Evolutionary conservation across 1,140 invertebrate species (phyloP).

Genomic region (Harpegnathos saltator): DNA sequence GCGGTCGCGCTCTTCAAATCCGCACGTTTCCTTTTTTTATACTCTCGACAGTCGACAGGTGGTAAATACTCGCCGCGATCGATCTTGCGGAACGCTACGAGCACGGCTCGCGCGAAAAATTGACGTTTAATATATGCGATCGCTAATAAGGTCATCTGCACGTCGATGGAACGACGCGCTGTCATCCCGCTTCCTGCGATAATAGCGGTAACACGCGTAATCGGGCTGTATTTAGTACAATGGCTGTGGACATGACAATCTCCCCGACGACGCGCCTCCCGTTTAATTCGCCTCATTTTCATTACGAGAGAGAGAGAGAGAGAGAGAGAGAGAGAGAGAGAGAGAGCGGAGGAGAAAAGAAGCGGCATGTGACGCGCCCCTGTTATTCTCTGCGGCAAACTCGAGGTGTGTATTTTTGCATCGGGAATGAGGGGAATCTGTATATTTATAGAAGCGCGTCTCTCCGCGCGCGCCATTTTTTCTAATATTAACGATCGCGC

Average conservation of each 20-base stretch:
- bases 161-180: constrained; percentile 34
- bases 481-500: no score
- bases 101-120: not conserved
- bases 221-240: constrained; percentile 47
- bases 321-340: no score
- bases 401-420: no score
- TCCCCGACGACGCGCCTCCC: not conserved
- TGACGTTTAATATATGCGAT: not conserved
- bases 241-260: constrained; percentile 10
- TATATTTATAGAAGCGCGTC: no score
- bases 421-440: no score
- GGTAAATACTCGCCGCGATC: no score
- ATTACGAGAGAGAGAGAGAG: not conserved
- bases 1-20: not conserved
- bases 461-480: no score
- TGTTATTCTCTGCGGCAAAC: no score
- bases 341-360: no score
- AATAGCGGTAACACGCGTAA: constrained; percentile 76
- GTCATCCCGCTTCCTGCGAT: constrained; percentile 74
- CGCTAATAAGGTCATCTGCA: not conserved
- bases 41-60: no score
- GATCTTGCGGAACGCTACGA: not conserved
- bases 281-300: not conserved
- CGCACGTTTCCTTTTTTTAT: no score
- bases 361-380: no score